phyloP scores from a whole-genome alignment of 1,140 invertebrate species.

The Drosophila busckii region DNA sequence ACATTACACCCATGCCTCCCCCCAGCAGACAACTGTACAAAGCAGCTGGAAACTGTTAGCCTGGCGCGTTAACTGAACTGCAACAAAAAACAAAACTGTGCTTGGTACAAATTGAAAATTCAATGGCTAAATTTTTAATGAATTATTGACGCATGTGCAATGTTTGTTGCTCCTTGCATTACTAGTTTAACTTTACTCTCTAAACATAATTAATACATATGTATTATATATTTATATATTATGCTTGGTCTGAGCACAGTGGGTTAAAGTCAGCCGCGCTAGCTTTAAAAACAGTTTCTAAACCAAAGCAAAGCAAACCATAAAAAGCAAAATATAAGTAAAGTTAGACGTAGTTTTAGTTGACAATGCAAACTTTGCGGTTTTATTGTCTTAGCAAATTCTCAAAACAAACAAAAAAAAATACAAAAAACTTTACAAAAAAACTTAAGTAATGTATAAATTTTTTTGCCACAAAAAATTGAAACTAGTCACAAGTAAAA shows the following conservation, averaged over 20 bases:
- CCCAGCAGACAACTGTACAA: conserved; percentile 3
- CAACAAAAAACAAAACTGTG: conserved; percentile 6
- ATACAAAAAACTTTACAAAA: conserved; percentile 14
- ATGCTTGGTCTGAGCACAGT: neutral
- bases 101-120: conserved; percentile 42
- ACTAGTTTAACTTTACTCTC: no score
- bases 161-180: conserved; percentile 11
- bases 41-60: conserved; percentile 4
- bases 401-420: conserved; percentile 42
- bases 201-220: no score
- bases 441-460: conserved; percentile 20
- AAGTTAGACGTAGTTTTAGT: conserved; percentile 39
- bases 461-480: conserved; percentile 43
- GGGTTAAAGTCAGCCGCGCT: conserved; percentile 8
- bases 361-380: conserved; percentile 39
- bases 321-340: neutral
- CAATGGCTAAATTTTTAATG: no score
- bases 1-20: no score
- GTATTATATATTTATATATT: no score
- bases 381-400: conserved; percentile 69
- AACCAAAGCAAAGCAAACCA: conserved; percentile 4
- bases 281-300: conserved; percentile 13
- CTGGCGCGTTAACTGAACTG: no score
- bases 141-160: conserved; percentile 19
- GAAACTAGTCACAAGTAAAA: conserved; percentile 57